These are phyloP conservation scores for Keiferia lycopersicella DNA, from an alignment of 2,888 invertebrate species.

Conservation along the genomic window DNA sequence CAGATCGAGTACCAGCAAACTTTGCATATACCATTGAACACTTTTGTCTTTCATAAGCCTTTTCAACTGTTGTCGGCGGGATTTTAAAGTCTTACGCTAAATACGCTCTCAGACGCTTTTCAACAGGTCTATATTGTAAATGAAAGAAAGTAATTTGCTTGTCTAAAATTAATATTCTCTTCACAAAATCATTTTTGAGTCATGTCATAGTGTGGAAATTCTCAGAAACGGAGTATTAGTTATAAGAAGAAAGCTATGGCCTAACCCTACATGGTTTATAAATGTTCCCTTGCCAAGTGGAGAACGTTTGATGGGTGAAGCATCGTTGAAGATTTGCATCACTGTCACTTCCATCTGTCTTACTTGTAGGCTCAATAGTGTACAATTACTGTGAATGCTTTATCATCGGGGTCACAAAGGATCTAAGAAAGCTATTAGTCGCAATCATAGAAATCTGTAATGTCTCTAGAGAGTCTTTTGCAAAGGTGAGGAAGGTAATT, in stretches of 20 bases:
- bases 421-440: slow-evolving; percentile 30
- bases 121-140: not conserved
- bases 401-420: slow-evolving; percentile 30
- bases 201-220: not conserved
- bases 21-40: slow-evolving; percentile 24
- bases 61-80: slow-evolving; percentile 22
- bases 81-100: slow-evolving; percentile 14
- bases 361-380: slow-evolving; percentile 52
- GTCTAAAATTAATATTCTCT: not conserved
- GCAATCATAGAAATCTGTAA: slow-evolving; percentile 29
- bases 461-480: slow-evolving; percentile 18
- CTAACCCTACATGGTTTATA: slow-evolving; percentile 19
- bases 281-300: slow-evolving; percentile 22
- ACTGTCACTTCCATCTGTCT: slow-evolving; percentile 60
- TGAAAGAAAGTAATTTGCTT: slow-evolving; percentile 8
- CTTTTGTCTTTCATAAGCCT: slow-evolving; percentile 27
- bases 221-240: not conserved
- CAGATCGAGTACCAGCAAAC: slow-evolving; percentile 52
- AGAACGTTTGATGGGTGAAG: slow-evolving; percentile 53
- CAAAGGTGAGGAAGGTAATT: slow-evolving; percentile 8
- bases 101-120: slow-evolving; percentile 1
- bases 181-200: not conserved
- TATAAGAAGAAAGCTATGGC: slow-evolving; percentile 14
- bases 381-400: slow-evolving; percentile 50
- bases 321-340: slow-evolving; percentile 60